A percentile compares a stretch with the other conserved stretches of the same genome.
phyloP scores from a whole-genome alignment of 1,140 invertebrate genomes.

The Drosophila azteca region DNA sequence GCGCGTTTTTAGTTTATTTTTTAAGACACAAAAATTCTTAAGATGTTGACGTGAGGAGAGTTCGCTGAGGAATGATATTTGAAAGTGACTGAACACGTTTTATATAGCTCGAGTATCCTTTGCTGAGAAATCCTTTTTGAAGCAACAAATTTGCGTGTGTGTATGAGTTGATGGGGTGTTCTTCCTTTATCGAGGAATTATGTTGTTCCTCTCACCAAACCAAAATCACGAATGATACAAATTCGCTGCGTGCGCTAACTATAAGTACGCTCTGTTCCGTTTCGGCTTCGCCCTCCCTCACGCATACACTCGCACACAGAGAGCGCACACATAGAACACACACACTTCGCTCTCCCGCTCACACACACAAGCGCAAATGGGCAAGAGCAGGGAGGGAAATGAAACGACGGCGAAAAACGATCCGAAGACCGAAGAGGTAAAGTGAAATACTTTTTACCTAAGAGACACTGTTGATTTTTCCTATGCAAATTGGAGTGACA shows the following conservation, averaged over 20 bases:
- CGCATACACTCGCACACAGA: conserved; percentile 10
- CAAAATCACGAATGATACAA: conserved; percentile 83
- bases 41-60: conserved; percentile 65
- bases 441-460: conserved; percentile 47
- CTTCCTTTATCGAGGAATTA: conserved; percentile 41
- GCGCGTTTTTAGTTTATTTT: conserved; percentile 28
- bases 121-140: conserved; percentile 60
- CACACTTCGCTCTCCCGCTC: conserved; percentile 52
- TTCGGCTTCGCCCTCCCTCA: conserved; percentile 59
- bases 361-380: conserved; percentile 45
- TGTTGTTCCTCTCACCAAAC: conserved; percentile 74
- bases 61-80: conserved; percentile 63
- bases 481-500: conserved; percentile 67
- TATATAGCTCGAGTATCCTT: conserved; percentile 58
- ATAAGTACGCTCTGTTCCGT: conserved; percentile 71
- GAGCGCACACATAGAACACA: conserved; percentile 6
- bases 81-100: conserved; percentile 58
- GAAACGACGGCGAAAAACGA: conserved; percentile 58
- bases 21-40: conserved; percentile 29
- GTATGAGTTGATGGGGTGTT: conserved; percentile 34
- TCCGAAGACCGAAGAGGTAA: conserved; percentile 56
- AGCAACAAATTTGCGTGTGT: conserved; percentile 62
- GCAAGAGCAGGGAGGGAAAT: conserved; percentile 16
- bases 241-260: conserved; percentile 80
- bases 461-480: conserved; percentile 42